Evolutionary conservation across 2,113 vertebrate species (phyloP).

Genomic region (Neodontobutis hainanensis): DNA sequence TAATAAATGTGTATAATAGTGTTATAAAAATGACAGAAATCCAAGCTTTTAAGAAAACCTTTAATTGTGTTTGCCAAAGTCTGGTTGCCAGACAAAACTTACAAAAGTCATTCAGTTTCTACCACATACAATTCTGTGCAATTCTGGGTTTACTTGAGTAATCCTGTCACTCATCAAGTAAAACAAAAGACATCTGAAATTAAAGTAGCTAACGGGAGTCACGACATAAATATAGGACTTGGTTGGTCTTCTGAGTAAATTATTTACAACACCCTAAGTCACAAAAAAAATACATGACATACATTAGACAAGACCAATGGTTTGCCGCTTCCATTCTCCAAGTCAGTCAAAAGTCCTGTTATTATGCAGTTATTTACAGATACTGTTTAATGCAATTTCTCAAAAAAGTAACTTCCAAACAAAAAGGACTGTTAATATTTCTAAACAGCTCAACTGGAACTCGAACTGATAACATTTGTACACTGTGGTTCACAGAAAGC

Average conservation of each 20-base stretch:
- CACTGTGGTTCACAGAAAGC: slow-evolving; percentile 98
- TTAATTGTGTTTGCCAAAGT: slow-evolving; percentile 79
- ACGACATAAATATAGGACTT: slow-evolving; percentile 70
- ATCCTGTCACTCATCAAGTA: slow-evolving; percentile 40
- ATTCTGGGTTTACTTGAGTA: slow-evolving; percentile 57
- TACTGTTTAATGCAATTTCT: slow-evolving; percentile 37
- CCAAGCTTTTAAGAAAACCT: slow-evolving; percentile 61
- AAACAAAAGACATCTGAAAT: slow-evolving; percentile 35
- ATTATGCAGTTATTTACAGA: slow-evolving; percentile 62
- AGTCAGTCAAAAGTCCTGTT: slow-evolving; percentile 53
- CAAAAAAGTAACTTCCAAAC: slow-evolving; percentile 47
- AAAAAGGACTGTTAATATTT: slow-evolving; percentile 23
- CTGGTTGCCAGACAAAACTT: slow-evolving; percentile 84
- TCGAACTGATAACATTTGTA: slow-evolving; percentile 91
- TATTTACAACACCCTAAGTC: slow-evolving; percentile 61
- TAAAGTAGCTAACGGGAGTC: slow-evolving; percentile 34
- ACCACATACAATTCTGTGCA: slow-evolving; percentile 76
- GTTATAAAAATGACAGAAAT: background rate
- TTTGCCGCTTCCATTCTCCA: slow-evolving; percentile 24
- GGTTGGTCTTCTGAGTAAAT: slow-evolving; percentile 32
- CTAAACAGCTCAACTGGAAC: slow-evolving; percentile 65
- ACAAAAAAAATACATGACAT: slow-evolving; percentile 57
- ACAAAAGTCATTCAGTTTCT: slow-evolving; percentile 78
- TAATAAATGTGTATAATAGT: background rate
- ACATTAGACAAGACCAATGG: slow-evolving; percentile 46